A percentile compares a stretch with the other conserved stretches of the same genome.
phyloP scores from a whole-genome alignment of 2,113 vertebrate species.

The Barnardius zonarius region DNA sequence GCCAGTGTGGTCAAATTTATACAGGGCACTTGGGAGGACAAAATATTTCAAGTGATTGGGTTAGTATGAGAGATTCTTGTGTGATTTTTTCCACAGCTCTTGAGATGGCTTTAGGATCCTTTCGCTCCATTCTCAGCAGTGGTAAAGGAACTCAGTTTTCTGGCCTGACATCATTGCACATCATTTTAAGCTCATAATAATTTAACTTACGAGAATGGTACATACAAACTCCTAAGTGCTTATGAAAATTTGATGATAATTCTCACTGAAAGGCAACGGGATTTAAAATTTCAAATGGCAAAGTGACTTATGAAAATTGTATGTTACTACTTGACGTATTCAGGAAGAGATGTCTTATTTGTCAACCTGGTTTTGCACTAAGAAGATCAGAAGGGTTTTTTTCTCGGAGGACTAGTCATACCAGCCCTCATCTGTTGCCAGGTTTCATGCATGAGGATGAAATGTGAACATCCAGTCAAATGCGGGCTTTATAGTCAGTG shows the following conservation, averaged over 20 bases:
- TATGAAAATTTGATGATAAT: neutral
- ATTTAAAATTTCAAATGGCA: constrained; percentile 1
- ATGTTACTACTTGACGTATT: neutral
- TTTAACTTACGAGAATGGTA: neutral
- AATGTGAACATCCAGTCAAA: neutral
- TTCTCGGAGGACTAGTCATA: neutral
- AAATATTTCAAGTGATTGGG: neutral
- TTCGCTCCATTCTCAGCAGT: neutral
- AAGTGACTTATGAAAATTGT: neutral
- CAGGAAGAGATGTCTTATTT: neutral
- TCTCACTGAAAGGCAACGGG: neutral
- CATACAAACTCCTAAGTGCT: neutral
- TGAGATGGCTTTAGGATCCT: neutral
- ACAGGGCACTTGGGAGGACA: neutral
- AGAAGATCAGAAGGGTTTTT: neutral
- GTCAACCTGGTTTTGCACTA: neutral
- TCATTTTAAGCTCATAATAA: neutral
- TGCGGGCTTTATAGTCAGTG: neutral
- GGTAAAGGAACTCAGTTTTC: neutral
- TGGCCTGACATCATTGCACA: neutral
- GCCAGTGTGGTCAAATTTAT: neutral
- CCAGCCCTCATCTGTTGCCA: neutral
- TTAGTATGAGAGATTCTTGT: neutral
- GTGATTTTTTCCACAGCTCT: neutral
- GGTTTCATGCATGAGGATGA: neutral